phyloP scores from a whole-genome alignment of 1,140 invertebrate species.

The Diploscapter pachys region DNA sequence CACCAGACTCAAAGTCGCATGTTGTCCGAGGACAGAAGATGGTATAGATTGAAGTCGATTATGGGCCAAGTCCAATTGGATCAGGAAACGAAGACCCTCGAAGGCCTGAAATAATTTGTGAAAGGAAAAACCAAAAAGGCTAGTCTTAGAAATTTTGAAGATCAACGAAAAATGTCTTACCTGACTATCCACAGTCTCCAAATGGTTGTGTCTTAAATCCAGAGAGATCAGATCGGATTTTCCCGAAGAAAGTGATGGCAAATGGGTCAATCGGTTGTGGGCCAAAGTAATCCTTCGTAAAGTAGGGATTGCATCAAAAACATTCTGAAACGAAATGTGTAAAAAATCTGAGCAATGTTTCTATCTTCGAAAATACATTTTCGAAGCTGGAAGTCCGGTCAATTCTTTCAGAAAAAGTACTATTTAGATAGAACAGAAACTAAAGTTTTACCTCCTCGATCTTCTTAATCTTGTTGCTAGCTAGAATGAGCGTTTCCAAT shows the following conservation, averaged over 20 bases:
- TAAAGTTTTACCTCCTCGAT: constrained; percentile 2
- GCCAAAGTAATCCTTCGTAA: constrained; percentile 20
- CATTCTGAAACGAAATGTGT: constrained; percentile 13
- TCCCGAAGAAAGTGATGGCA: constrained; percentile 10
- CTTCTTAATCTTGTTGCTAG: constrained; percentile 1
- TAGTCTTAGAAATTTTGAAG: background rate
- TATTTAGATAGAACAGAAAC: no score
- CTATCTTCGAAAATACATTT: no score
- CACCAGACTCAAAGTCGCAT: constrained; percentile 10
- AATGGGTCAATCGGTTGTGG: constrained; percentile 13
- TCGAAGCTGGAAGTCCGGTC: background rate
- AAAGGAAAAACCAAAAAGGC: background rate
- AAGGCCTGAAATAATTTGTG: constrained; percentile 12
- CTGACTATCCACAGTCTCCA: constrained; percentile 22
- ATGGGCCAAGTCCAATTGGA: constrained; percentile 26
- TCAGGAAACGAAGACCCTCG: constrained; percentile 3
- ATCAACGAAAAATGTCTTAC: background rate
- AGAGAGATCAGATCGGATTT: constrained; percentile 10
- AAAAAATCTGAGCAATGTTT: background rate
- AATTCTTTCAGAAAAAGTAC: constrained; percentile 5
- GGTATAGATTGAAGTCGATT: constrained; percentile 20
- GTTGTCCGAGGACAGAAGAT: constrained; percentile 7
- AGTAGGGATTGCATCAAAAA: constrained; percentile 16
- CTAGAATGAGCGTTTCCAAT: constrained; percentile 6
- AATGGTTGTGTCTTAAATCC: constrained; percentile 24